Conservation (phyloP, 2,113 vertebrate genomes). For the Larimichthys polyactis region DNA sequence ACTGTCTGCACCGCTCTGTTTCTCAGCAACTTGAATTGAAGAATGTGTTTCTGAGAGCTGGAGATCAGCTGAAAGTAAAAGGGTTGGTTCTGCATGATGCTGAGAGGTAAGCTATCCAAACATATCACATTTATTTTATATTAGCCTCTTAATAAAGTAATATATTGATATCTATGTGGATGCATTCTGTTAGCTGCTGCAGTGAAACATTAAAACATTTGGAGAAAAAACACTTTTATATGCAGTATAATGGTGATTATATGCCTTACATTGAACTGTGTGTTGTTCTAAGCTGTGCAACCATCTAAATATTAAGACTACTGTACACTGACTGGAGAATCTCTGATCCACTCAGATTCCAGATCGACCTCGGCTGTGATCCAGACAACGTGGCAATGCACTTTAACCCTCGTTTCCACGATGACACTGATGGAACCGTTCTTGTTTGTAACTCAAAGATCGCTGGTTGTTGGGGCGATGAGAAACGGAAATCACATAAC, state of each 20-base stretch:
- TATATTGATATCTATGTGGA: not conserved
- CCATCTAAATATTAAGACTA: not conserved
- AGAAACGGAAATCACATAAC: conserved; percentile 87
- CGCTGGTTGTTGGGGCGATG: conserved; percentile 87
- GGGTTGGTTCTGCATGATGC: conserved; percentile 80
- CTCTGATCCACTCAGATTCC: conserved; percentile 83
- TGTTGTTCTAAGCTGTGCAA: not conserved
- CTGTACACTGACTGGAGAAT: not conserved
- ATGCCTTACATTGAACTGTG: not conserved
- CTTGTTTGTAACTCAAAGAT: conserved; percentile 91
- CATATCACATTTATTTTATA: not conserved
- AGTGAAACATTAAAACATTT: not conserved
- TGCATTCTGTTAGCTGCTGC: not conserved
- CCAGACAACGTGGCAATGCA: conserved; percentile 86
- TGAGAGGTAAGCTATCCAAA: conserved; percentile 68
- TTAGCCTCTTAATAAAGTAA: not conserved
- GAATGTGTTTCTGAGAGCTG: conserved; percentile 83
- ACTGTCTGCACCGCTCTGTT: conserved; percentile 1
- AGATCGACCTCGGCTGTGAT: conserved; percentile 88
- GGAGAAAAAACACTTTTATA: not conserved
- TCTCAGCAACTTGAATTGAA: conserved; percentile 82
- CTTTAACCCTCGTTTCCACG: conserved; percentile 92
- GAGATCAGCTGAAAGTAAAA: conserved; percentile 86
- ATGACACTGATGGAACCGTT: conserved; percentile 82
- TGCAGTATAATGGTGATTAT: not conserved